A percentile compares a stretch with the other conserved stretches of the same genome.
These are phyloP conservation scores for Phoxinus dragarum DNA, from an alignment of 2,797 vertebrate species.

Conservation along the genomic window DNA sequence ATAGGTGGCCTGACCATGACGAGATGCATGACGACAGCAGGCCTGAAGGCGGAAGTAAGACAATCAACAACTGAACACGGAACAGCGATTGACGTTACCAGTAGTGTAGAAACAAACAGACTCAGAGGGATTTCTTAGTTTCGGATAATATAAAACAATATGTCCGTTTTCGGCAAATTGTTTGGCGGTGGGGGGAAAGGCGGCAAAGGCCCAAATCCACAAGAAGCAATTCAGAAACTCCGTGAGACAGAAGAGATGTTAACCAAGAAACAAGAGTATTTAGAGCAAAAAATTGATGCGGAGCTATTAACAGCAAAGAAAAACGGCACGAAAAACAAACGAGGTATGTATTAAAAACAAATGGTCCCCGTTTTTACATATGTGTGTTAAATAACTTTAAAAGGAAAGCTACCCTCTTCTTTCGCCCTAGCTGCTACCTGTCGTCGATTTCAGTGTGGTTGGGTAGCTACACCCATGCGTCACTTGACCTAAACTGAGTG, in stretches of 20 bases:
- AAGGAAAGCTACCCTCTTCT: not conserved
- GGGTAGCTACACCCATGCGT: conserved; percentile 14
- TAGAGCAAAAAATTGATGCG: conserved; percentile 95
- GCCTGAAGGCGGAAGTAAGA: conserved; percentile 62
- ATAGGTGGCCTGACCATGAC: conserved; percentile 22
- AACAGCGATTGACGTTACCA: conserved; percentile 19
- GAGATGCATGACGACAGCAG: conserved; percentile 39
- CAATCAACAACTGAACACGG: conserved; percentile 52
- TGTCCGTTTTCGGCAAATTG: conserved; percentile 86
- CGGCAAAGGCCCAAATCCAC: conserved; percentile 88
- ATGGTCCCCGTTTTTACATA: not conserved
- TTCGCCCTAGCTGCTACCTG: conserved; percentile 6
- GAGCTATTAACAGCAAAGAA: conserved; percentile 92
- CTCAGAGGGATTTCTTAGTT: conserved; percentile 28
- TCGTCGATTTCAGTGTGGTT: not conserved
- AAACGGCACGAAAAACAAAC: conserved; percentile 96
- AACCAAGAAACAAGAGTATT: conserved; percentile 94
- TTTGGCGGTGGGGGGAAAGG: conserved; percentile 87
- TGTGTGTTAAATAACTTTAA: conserved; percentile 18
- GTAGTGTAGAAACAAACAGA: not conserved
- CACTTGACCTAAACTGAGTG: not conserved
- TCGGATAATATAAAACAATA: conserved; percentile 49
- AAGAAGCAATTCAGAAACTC: conserved; percentile 95
- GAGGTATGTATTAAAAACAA: conserved; percentile 78
- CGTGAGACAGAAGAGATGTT: conserved; percentile 97